Conservation (phyloP, 2,113 vertebrate species). For the Ptyas mucosa region DNA sequence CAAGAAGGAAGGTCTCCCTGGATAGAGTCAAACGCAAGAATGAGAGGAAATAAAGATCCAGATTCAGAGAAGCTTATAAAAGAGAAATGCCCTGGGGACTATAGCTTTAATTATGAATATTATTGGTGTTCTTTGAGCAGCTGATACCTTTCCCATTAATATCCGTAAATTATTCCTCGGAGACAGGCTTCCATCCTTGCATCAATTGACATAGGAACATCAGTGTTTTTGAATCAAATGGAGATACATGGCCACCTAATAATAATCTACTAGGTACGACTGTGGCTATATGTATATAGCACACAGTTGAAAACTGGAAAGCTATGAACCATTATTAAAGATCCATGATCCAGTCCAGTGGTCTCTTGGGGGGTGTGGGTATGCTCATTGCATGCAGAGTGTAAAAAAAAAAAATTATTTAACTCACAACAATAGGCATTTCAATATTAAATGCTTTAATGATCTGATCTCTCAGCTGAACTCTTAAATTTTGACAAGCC, state of each 20-base stretch:
- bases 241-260: neutral
- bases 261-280: neutral
- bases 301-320: neutral
- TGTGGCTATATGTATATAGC: neutral
- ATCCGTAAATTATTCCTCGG: slow-evolving; percentile 18
- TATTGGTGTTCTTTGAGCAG: slow-evolving; percentile 28
- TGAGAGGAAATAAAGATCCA: slow-evolving; percentile 15
- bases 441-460: neutral
- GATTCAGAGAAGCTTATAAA: slow-evolving; percentile 14
- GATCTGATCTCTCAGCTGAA: neutral
- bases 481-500: neutral
- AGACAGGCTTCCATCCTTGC: neutral
- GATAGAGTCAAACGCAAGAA: slow-evolving; percentile 20
- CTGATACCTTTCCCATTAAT: neutral
- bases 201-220: neutral
- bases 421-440: neutral
- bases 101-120: slow-evolving; percentile 24
- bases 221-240: slow-evolving; percentile 2
- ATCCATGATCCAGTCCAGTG: neutral
- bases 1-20: neutral
- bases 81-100: slow-evolving; percentile 22
- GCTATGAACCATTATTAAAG: neutral
- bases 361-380: neutral
- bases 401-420: neutral
- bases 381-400: neutral